These are phyloP conservation scores for Dynastes grantii DNA, from an alignment of 2,888 invertebrate genomes.

Conservation along the genomic window DNA sequence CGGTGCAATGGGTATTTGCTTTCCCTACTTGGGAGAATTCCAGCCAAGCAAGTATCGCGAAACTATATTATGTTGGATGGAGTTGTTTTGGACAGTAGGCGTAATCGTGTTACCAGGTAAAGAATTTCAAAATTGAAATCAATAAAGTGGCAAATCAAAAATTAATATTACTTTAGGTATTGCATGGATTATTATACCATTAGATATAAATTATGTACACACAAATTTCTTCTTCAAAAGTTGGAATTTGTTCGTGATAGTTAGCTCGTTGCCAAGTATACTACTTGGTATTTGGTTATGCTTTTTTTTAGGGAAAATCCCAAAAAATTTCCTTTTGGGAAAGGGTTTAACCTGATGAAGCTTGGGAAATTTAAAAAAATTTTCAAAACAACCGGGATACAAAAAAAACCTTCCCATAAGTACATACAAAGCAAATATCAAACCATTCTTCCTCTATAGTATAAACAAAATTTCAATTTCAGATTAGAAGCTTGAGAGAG, in stretches of 20 bases:
- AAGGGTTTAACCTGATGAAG: constrained; percentile 84
- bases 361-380: too few relatives aligned
- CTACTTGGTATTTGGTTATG: constrained; percentile 80
- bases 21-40: constrained; percentile 88
- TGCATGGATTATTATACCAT: constrained; percentile 85
- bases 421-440: not conserved
- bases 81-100: constrained; percentile 88
- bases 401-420: too few relatives aligned
- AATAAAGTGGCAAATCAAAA: not conserved
- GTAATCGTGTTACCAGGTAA: constrained; percentile 82
- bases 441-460: too few relatives aligned
- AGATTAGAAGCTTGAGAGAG: constrained; percentile 82
- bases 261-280: constrained; percentile 82
- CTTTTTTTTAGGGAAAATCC: constrained; percentile 87
- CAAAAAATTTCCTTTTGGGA: constrained; percentile 86
- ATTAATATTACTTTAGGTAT: constrained; percentile 73
- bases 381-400: too few relatives aligned
- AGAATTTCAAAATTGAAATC: too few relatives aligned
- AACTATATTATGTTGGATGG: constrained; percentile 88
- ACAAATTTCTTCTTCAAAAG: constrained; percentile 80
- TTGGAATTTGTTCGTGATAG: constrained; percentile 86
- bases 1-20: constrained; percentile 88
- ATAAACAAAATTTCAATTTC: constrained; percentile 51
- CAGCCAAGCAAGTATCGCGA: constrained; percentile 86
- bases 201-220: constrained; percentile 76